phyloP scores from a whole-genome alignment of 2,113 vertebrate species.

The Anolis carolinensis region DNA sequence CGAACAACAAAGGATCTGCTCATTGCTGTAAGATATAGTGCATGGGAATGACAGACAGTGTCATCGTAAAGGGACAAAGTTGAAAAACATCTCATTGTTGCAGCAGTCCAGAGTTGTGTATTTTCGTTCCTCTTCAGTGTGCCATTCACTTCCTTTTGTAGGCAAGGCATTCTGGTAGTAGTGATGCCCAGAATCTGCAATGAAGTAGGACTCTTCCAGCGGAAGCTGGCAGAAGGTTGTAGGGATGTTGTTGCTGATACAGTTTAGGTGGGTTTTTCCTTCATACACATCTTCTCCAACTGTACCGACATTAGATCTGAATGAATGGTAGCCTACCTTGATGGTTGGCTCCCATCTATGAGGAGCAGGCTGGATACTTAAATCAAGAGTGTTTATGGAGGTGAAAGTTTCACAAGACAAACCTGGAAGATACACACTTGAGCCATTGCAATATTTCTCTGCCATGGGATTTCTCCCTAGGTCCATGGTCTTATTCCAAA shows the following conservation, averaged over 20 bases:
- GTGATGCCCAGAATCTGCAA: neutral
- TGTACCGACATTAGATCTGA: neutral
- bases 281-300: slow-evolving; percentile 25
- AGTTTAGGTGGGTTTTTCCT: slow-evolving; percentile 29
- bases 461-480: slow-evolving; percentile 18
- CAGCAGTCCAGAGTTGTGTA: slow-evolving; percentile 28
- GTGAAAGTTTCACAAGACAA: slow-evolving; percentile 44
- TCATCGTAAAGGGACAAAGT: slow-evolving; percentile 61
- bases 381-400: slow-evolving; percentile 23
- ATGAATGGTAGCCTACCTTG: slow-evolving; percentile 25
- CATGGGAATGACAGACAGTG: rapidly evolving
- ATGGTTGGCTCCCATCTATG: neutral
- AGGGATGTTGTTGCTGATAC: slow-evolving; percentile 2
- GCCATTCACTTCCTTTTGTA: neutral
- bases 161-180: slow-evolving; percentile 17
- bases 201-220: slow-evolving; percentile 49
- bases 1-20: neutral
- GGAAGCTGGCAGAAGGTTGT: rapidly evolving
- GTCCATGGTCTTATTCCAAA: slow-evolving; percentile 52
- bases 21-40: rapidly evolving
- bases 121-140: neutral
- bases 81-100: slow-evolving; percentile 43
- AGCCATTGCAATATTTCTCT: slow-evolving; percentile 7
- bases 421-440: slow-evolving; percentile 31
- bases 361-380: slow-evolving; percentile 38